Percentiles rank a stretch among this genome's conserved stretches.
phyloP scores from a whole-genome alignment of 2,797 vertebrate genomes.

The Nyctibius grandis region DNA sequence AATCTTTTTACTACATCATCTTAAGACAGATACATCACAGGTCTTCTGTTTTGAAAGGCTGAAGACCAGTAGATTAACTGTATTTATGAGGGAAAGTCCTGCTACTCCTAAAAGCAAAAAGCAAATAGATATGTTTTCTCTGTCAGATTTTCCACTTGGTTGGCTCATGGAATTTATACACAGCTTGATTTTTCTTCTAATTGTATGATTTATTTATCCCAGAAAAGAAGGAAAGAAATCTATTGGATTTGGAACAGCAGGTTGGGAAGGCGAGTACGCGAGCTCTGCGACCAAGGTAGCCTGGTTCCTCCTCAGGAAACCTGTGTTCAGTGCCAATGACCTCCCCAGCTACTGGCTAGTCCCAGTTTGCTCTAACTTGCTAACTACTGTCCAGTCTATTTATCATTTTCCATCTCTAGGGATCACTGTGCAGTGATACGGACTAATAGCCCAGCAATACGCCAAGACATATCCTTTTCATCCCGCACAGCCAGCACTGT shows the following conservation, averaged over 20 bases:
- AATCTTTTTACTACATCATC: background rate
- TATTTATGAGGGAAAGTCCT: background rate
- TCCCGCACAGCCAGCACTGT: constrained; percentile 1
- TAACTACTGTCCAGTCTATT: constrained; percentile 19
- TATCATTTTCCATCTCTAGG: background rate
- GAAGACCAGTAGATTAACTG: background rate
- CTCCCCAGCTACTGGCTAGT: background rate
- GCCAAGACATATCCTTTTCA: constrained; percentile 47
- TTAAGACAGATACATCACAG: background rate
- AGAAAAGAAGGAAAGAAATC: background rate
- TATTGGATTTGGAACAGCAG: constrained; percentile 12
- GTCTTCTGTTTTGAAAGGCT: background rate
- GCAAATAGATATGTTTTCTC: background rate
- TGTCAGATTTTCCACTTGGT: background rate
- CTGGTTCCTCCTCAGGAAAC: background rate
- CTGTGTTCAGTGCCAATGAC: background rate
- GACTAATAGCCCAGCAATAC: constrained; percentile 6
- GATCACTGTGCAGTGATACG: background rate
- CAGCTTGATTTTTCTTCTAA: background rate
- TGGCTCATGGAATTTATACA: background rate
- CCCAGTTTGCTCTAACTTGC: background rate
- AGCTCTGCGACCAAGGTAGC: background rate
- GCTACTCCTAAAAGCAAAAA: background rate
- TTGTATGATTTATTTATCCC: background rate
- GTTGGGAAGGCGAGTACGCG: background rate